Conservation (phyloP, 2,797 vertebrate genomes). For the Chiloscyllium punctatum region DNA sequence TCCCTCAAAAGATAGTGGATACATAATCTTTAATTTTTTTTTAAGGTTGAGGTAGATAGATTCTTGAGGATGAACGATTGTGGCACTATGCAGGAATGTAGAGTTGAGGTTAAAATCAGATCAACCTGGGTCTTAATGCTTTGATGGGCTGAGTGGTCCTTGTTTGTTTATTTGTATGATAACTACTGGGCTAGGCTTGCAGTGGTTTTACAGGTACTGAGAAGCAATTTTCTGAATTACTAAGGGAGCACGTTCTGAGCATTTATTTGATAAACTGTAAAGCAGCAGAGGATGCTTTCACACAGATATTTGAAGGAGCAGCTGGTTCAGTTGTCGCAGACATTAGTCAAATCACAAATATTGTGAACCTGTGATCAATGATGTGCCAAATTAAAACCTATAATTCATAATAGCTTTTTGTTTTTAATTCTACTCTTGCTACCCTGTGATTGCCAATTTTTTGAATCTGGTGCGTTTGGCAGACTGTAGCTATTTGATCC, state of each 20-base stretch:
- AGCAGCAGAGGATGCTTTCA: not conserved
- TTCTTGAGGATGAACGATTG: too few relatives aligned
- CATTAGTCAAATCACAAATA: not conserved
- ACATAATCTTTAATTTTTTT: too few relatives aligned
- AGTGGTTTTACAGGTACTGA: not conserved
- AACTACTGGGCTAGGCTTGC: not conserved
- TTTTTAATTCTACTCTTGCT: not conserved
- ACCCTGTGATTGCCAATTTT: not conserved
- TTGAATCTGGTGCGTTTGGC: not conserved
- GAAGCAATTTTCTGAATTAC: too few relatives aligned
- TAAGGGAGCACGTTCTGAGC: too few relatives aligned
- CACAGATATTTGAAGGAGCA: not conserved
- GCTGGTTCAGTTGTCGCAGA: not conserved
- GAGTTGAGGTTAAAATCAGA: too few relatives aligned
- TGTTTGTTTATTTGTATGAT: too few relatives aligned
- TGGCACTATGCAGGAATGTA: too few relatives aligned
- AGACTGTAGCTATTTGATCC: slow-evolving; percentile 10
- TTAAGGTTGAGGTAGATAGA: too few relatives aligned
- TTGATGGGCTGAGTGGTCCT: too few relatives aligned
- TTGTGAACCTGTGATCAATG: not conserved
- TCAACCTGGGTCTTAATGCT: too few relatives aligned
- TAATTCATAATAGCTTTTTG: not conserved
- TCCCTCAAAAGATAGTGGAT: too few relatives aligned
- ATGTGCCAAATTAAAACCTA: not conserved
- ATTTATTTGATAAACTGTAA: not conserved